These are phyloP conservation scores for Acanthacorydalis orientalis DNA, from an alignment of 2,888 invertebrate species.

Conservation along the genomic window DNA sequence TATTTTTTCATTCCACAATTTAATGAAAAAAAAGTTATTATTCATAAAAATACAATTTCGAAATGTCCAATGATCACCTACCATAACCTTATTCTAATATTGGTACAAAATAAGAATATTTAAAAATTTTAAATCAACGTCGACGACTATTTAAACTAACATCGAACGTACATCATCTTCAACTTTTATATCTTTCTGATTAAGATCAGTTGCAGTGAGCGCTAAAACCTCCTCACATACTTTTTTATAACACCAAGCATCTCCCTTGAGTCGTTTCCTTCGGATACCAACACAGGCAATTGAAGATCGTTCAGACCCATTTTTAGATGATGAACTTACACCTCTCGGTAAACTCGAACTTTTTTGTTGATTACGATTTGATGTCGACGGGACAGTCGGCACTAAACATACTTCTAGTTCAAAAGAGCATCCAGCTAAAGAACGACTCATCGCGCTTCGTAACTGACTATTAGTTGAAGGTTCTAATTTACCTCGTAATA, in stretches of 20 bases:
- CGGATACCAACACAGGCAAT: conserved; percentile 39
- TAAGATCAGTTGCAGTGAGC: conserved; percentile 25
- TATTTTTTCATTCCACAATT: no score
- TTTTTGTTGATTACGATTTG: conserved; percentile 1
- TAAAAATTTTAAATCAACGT: no score
- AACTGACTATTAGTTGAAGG: conserved; percentile 12
- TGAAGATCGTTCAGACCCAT: conserved; percentile 13
- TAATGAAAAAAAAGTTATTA: no score
- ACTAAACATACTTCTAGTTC: conserved; percentile 50
- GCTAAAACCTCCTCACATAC: conserved; percentile 56
- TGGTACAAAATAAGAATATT: no score
- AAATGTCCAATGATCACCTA: no score
- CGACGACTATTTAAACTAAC: no score
- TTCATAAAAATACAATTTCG: no score
- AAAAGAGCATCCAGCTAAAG: conserved; percentile 34
- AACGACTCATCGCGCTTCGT: not conserved
- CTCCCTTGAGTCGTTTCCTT: conserved; percentile 57
- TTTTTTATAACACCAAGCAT: conserved; percentile 65
- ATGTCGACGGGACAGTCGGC: conserved; percentile 19
- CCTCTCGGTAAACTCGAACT: conserved; percentile 10
- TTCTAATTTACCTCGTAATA: conserved; percentile 44
- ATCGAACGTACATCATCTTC: no score
- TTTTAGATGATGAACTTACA: conserved; percentile 16
- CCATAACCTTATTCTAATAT: no score
- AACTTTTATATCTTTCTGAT: no score